These are phyloP conservation scores for Tiliqua scincoides DNA, from an alignment of 2,113 vertebrate genomes.

Conservation along the genomic window DNA sequence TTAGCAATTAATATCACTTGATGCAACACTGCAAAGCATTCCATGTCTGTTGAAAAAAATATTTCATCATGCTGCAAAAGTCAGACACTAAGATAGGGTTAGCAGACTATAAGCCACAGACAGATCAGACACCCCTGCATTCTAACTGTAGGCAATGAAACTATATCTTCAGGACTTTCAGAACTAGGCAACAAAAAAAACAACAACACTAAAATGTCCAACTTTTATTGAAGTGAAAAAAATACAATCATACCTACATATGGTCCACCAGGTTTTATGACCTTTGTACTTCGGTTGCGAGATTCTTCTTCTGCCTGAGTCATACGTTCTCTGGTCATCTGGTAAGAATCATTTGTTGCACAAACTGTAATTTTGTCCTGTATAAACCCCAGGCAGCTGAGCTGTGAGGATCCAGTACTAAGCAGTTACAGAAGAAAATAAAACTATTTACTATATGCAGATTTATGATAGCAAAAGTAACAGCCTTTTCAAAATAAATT, in stretches of 20 bases:
- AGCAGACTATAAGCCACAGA: neutral
- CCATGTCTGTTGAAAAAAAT: neutral
- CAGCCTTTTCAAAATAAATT: neutral
- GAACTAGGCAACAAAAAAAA: neutral
- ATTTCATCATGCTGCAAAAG: neutral
- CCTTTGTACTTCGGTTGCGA: conserved; percentile 87
- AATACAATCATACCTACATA: conserved; percentile 79
- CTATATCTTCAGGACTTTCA: neutral
- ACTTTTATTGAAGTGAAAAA: neutral
- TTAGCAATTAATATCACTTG: neutral
- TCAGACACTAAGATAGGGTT: neutral
- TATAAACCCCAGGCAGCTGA: conserved; percentile 85
- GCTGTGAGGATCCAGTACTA: conserved; percentile 86
- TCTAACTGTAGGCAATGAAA: neutral
- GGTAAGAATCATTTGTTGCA: conserved; percentile 89
- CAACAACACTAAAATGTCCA: neutral
- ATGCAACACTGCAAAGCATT: neutral
- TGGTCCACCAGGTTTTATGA: conserved; percentile 88
- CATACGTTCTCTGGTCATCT: conserved; percentile 87
- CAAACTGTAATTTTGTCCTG: conserved; percentile 92
- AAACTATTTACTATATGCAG: conserved; percentile 28
- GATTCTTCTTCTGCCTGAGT: conserved; percentile 89
- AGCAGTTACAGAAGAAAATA: conserved; percentile 56
- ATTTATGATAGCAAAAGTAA: neutral
- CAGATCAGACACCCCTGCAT: too few relatives aligned